phyloP scores from a whole-genome alignment of 1,140 invertebrate species.

The Chironomus tepperi region DNA sequence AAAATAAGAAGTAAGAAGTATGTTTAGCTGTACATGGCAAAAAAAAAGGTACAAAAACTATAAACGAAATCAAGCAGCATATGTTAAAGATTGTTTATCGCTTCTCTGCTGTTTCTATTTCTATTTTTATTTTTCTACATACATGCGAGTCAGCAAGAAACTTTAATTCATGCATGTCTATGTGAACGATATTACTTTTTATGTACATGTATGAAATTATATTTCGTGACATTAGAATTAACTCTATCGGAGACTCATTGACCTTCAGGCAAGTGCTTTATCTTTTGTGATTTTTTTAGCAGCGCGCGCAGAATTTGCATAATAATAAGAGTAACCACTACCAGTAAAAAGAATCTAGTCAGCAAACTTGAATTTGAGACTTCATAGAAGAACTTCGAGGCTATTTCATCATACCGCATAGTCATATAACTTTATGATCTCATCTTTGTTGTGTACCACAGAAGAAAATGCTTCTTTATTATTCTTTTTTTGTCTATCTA shows the following conservation, averaged over 20 bases:
- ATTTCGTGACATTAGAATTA: not conserved
- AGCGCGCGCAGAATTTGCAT: not conserved
- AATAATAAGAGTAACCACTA: slow-evolving; percentile 11
- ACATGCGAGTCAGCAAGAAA: not conserved
- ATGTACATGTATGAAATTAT: no score
- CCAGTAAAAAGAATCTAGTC: not conserved
- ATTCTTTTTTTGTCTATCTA: not conserved
- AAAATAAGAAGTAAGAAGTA: no score
- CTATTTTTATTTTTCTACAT: not conserved
- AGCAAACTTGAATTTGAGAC: not conserved
- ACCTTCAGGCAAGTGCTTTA: slow-evolving; percentile 21
- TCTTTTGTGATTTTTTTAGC: not conserved
- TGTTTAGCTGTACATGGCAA: not conserved
- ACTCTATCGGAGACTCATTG: slow-evolving; percentile 18
- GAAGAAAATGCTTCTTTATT: not conserved
- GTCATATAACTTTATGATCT: not conserved
- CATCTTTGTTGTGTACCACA: not conserved
- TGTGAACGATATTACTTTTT: not conserved
- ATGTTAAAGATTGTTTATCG: not conserved
- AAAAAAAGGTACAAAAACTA: not conserved
- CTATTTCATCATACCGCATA: not conserved
- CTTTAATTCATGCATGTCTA: not conserved
- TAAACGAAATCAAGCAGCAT: not conserved
- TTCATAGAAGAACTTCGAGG: not conserved
- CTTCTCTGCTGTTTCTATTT: not conserved